Conservation (phyloP, 2,113 vertebrate genomes). For the Dermatemys mawii region DNA sequence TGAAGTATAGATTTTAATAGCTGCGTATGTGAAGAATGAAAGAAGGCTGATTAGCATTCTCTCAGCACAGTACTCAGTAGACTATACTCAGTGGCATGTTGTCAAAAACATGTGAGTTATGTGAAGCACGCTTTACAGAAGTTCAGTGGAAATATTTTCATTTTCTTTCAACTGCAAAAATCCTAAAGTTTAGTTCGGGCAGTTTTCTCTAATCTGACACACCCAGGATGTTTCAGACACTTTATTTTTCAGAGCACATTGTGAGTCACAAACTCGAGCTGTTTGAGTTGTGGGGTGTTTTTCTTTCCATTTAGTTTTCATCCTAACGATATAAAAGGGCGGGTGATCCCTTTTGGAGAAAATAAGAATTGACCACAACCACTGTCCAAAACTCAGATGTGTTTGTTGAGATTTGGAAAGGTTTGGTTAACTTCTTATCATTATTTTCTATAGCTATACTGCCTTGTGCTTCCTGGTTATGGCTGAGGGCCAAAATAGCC, state of each 20-base stretch:
- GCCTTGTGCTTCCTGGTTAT: neutral
- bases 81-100: neutral
- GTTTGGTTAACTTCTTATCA: neutral
- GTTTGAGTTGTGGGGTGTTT: neutral
- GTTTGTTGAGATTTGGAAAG: neutral
- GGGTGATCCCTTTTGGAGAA: neutral
- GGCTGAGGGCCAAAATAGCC: neutral
- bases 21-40: neutral
- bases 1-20: constrained; percentile 3
- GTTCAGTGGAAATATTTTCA: neutral
- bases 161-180: neutral
- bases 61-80: neutral
- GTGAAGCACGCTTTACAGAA: neutral
- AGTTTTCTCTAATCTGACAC: constrained; percentile 6
- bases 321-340: neutral
- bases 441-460: neutral
- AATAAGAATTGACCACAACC: neutral
- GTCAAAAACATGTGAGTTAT: constrained; percentile 13
- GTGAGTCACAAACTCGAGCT: neutral
- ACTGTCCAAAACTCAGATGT: neutral
- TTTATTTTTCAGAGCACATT: neutral
- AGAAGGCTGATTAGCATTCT: neutral
- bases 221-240: neutral
- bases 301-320: neutral
- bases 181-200: neutral